Conservation (phyloP, 2,888 invertebrate species). For the Macrosiphum euphorbiae region DNA sequence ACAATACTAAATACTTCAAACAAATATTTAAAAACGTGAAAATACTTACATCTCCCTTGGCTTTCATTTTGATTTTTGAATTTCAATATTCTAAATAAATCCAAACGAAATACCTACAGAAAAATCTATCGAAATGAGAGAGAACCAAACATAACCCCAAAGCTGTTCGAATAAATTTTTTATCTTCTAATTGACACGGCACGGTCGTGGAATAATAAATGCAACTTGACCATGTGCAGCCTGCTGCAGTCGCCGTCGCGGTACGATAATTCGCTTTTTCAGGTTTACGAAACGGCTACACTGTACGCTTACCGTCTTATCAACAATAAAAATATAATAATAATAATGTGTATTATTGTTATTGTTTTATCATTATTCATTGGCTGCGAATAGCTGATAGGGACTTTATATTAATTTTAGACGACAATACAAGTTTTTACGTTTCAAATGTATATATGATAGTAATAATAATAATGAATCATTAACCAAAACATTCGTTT, state of each 20-base stretch:
- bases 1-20: slow-evolving; percentile 27
- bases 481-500: slow-evolving; percentile 41
- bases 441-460: slow-evolving; percentile 25
- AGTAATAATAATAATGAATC: slow-evolving; percentile 18
- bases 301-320: not conserved
- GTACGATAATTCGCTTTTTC: not conserved
- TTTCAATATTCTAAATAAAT: not conserved
- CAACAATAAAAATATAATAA: not conserved
- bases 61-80: slow-evolving; percentile 80
- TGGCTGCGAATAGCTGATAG: slow-evolving; percentile 17
- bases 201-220: slow-evolving; percentile 32
- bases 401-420: slow-evolving; percentile 8
- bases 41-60: slow-evolving; percentile 84
- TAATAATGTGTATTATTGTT: not conserved
- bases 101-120: not conserved
- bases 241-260: not conserved
- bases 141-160: slow-evolving; percentile 54
- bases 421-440: slow-evolving; percentile 27
- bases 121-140: slow-evolving; percentile 19
- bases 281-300: not conserved
- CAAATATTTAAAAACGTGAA: slow-evolving; percentile 68
- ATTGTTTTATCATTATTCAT: slow-evolving; percentile 25
- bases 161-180: not conserved
- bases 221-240: not conserved
- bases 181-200: not conserved